phyloP scores from a whole-genome alignment of 2,797 vertebrate genomes.

The Gallirallus australis region DNA sequence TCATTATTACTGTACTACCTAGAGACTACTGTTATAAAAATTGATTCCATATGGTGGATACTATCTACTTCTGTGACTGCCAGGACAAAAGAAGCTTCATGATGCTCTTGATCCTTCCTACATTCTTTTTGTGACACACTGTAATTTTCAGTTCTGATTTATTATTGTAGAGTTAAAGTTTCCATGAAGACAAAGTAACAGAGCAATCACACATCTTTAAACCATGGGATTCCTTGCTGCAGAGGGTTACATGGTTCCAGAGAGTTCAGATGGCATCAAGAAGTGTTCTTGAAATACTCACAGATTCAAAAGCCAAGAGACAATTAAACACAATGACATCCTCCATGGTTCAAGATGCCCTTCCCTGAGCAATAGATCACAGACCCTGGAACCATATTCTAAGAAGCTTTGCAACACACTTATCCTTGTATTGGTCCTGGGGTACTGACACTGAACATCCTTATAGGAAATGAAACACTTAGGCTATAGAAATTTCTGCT shows the following conservation, averaged over 20 bases:
- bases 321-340: not conserved
- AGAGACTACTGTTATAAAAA: not conserved
- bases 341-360: not conserved
- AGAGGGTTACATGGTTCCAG: not conserved
- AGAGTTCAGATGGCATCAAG: not conserved
- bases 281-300: not conserved
- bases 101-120: not conserved
- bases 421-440: not conserved
- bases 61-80: not conserved
- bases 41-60: not conserved
- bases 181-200: not conserved
- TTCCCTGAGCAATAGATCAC: rapidly evolving
- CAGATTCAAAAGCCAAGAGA: not conserved
- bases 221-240: not conserved
- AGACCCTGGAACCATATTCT: not conserved
- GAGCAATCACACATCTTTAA: not conserved
- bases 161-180: not conserved
- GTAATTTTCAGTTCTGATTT: not conserved
- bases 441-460: not conserved
- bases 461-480: not conserved
- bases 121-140: not conserved
- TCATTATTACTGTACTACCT: not conserved
- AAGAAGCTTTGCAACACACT: not conserved
- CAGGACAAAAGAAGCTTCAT: not conserved
- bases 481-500: not conserved